Conservation (phyloP, 2,113 vertebrate genomes). For the Sakesphorus luctuosus region DNA sequence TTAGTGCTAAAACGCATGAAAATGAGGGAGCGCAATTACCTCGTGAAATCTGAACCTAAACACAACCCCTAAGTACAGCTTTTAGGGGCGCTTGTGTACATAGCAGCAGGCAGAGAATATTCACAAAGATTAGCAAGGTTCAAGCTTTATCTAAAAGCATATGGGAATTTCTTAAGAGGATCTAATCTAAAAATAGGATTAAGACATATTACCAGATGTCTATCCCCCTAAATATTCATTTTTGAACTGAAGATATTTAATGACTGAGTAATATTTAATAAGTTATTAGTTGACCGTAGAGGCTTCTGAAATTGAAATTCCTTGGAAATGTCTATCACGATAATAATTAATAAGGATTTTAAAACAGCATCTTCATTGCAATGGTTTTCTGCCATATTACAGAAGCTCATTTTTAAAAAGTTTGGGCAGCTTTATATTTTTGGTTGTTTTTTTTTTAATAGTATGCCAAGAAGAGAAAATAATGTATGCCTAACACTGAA, state of each 20-base stretch:
- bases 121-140: slow-evolving; percentile 59
- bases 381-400: slow-evolving; percentile 31
- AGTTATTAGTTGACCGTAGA: slow-evolving; percentile 70
- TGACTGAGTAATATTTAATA: slow-evolving; percentile 77
- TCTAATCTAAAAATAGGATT: slow-evolving; percentile 76
- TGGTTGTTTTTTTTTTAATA: not conserved
- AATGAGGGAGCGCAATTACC: slow-evolving; percentile 44
- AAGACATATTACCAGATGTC: slow-evolving; percentile 75
- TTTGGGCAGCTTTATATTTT: not conserved
- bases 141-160: slow-evolving; percentile 57
- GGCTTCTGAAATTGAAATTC: slow-evolving; percentile 73
- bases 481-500: not conserved
- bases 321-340: slow-evolving; percentile 67
- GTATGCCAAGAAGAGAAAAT: not conserved
- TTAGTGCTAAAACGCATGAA: slow-evolving; percentile 36
- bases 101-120: slow-evolving; percentile 47
- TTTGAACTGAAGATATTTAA: slow-evolving; percentile 79
- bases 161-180: slow-evolving; percentile 65
- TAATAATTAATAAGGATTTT: slow-evolving; percentile 70
- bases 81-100: slow-evolving; percentile 1
- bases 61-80: slow-evolving; percentile 1
- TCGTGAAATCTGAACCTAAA: slow-evolving; percentile 54
- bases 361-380: slow-evolving; percentile 60
- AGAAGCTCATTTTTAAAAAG: slow-evolving; percentile 39
- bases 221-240: slow-evolving; percentile 77